These are phyloP conservation scores for Microhierax caerulescens DNA, from an alignment of 2,797 vertebrate species.

Conservation along the genomic window DNA sequence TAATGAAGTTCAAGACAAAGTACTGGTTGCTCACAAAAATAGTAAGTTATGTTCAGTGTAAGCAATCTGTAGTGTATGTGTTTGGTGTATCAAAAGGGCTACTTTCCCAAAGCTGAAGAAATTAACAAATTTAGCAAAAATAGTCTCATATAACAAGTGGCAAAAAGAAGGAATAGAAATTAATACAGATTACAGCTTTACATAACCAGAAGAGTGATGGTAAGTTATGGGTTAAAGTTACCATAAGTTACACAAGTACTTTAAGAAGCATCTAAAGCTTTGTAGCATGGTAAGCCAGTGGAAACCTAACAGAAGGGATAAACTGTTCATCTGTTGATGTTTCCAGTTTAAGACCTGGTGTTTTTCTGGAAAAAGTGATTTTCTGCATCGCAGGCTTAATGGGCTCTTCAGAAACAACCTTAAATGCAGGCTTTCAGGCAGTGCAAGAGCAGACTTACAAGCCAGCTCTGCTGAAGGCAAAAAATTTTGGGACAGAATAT, in stretches of 20 bases:
- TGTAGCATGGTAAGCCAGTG: background rate
- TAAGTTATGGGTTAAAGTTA: background rate
- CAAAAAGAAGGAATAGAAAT: background rate
- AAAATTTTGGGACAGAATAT: background rate
- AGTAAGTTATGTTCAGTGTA: background rate
- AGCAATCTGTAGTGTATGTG: background rate
- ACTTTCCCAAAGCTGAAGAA: background rate
- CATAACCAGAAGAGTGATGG: background rate
- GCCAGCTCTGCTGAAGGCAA: background rate
- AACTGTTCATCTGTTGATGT: background rate
- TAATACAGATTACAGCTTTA: background rate
- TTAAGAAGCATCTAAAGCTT: background rate
- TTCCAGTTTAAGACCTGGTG: background rate
- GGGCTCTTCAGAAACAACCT: background rate
- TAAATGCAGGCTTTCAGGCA: background rate
- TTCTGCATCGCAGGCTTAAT: background rate
- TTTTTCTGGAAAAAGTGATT: background rate
- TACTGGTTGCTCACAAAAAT: background rate
- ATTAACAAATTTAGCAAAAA: background rate
- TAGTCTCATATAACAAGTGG: background rate
- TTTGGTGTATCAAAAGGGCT: background rate
- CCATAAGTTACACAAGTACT: rapidly evolving
- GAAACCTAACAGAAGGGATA: background rate
- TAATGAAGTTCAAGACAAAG: background rate
- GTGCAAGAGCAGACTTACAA: background rate